Conservation (phyloP, 2,888 invertebrate species). For the Candidula unifasciata region DNA sequence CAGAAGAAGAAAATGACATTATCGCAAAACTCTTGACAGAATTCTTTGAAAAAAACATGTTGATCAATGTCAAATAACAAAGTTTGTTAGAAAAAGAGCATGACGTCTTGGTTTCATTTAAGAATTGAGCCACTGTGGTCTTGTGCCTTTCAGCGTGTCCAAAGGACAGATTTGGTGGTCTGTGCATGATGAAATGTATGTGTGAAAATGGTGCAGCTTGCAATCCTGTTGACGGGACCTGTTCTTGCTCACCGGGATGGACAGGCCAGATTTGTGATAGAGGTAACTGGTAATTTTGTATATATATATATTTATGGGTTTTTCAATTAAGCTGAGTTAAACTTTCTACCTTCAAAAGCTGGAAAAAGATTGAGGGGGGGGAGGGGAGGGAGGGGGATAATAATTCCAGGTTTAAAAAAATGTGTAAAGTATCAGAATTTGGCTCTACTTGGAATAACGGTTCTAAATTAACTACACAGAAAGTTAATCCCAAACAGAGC, state of each 20-base stretch:
- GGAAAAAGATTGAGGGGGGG: too few relatives aligned
- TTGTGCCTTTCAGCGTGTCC: conserved; percentile 79
- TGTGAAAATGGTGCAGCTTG: conserved; percentile 85
- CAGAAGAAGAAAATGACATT: too few relatives aligned
- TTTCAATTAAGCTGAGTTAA: too few relatives aligned
- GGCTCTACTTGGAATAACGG: too few relatives aligned
- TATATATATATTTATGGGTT: too few relatives aligned
- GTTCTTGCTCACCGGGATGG: conserved; percentile 72
- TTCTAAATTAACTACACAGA: too few relatives aligned
- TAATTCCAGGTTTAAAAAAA: too few relatives aligned
- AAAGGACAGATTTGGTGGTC: conserved; percentile 82
- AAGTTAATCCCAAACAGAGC: too few relatives aligned
- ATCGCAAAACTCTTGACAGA: conserved; percentile 73
- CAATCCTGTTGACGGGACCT: conserved; percentile 88
- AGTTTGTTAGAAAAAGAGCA: neutral
- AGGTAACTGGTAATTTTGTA: conserved; percentile 61
- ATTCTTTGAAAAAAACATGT: conserved; percentile 77
- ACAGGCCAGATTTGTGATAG: conserved; percentile 74
- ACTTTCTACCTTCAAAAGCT: too few relatives aligned
- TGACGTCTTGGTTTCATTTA: neutral
- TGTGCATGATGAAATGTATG: conserved; percentile 72
- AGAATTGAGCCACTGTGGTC: neutral
- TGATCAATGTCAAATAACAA: neutral
- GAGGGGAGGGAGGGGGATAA: too few relatives aligned
- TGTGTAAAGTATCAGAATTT: too few relatives aligned